Conservation (phyloP, 2,888 invertebrate species). For the Polydrusus tereticollis region DNA sequence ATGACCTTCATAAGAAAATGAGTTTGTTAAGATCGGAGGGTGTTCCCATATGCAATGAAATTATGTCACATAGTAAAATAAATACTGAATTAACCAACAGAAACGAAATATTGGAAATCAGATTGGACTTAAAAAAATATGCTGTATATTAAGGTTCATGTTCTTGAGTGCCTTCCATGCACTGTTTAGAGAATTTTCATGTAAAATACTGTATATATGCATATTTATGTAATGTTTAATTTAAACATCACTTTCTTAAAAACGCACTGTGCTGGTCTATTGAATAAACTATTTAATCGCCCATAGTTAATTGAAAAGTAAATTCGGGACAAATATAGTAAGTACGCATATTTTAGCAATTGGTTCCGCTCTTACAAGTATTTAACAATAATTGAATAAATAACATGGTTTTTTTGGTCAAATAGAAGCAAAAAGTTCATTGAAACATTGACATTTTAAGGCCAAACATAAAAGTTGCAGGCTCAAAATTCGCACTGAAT, state of each 20-base stretch:
- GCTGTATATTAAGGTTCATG: too few species aligned
- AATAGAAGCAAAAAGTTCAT: conserved; percentile 13
- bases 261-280: neutral
- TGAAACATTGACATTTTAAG: conserved; percentile 26
- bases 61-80: too few species aligned
- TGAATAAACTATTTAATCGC: neutral
- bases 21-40: too few species aligned
- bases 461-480: conserved; percentile 14
- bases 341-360: conserved; percentile 8
- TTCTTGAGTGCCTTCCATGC: too few species aligned
- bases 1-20: too few species aligned
- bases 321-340: neutral
- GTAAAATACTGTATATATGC: too few species aligned
- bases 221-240: neutral
- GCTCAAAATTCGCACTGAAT: neutral
- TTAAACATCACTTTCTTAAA: neutral
- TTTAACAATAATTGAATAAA: conserved; percentile 3
- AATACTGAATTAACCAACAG: too few species aligned
- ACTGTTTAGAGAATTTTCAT: too few species aligned
- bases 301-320: neutral
- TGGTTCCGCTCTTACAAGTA: neutral
- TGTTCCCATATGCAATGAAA: too few species aligned
- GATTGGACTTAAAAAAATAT: too few species aligned
- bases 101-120: too few species aligned
- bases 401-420: conserved; percentile 12